Evolutionary conservation across 2,888 invertebrate species (phyloP).

Genomic region (Caenorhabditis sp.): DNA sequence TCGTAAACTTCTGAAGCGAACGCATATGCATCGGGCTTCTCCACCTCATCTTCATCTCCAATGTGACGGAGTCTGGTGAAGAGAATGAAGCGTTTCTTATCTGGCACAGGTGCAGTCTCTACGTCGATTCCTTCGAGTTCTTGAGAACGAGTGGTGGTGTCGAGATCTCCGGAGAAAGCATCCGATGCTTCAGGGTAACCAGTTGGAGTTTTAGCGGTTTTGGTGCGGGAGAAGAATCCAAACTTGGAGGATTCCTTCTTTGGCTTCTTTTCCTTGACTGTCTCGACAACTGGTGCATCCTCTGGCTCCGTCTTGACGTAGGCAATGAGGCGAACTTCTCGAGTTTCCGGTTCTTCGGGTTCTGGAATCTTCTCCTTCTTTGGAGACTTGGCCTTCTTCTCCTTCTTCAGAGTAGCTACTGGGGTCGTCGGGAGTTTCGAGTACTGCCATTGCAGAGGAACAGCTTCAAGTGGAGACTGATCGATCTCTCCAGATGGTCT

Average conservation of each 20-base stretch:
- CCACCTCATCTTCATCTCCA: slow-evolving; percentile 63
- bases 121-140: slow-evolving; percentile 36
- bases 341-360: slow-evolving; percentile 45
- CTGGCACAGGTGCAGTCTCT: slow-evolving; percentile 20
- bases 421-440: not conserved
- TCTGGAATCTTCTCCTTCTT: slow-evolving; percentile 44
- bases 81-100: slow-evolving; percentile 27
- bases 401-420: slow-evolving; percentile 15
- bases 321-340: slow-evolving; percentile 65
- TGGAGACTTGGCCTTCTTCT: slow-evolving; percentile 35
- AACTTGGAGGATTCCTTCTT: slow-evolving; percentile 34
- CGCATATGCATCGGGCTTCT: slow-evolving; percentile 45
- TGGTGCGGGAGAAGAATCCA: slow-evolving; percentile 42
- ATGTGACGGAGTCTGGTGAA: slow-evolving; percentile 58
- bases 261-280: slow-evolving; percentile 16
- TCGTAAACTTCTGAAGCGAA: slow-evolving; percentile 27
- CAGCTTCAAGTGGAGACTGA: slow-evolving; percentile 51
- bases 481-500: slow-evolving; percentile 37
- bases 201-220: not conserved
- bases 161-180: slow-evolving; percentile 31
- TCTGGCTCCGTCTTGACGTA: slow-evolving; percentile 45
- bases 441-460: not conserved
- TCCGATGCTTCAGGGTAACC: slow-evolving; percentile 33
- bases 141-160: slow-evolving; percentile 21
- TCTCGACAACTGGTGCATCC: slow-evolving; percentile 3